Percentiles rank a stretch among this genome's conserved stretches.
Evolutionary conservation across 1,140 invertebrate species (phyloP).

Genomic region (Hyles euphorbiae): DNA sequence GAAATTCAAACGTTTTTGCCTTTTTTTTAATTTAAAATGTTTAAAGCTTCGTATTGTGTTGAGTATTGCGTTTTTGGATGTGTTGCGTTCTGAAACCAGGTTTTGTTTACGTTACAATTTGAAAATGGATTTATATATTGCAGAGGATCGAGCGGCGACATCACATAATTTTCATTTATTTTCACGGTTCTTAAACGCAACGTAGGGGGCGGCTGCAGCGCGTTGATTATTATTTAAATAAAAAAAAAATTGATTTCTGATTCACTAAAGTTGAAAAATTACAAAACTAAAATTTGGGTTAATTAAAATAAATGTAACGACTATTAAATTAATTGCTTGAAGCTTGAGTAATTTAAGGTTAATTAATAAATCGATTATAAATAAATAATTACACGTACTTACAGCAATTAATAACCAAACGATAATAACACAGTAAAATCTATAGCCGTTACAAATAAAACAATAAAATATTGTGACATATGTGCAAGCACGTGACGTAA

Average conservation of each 20-base stretch:
- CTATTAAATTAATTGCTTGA: too few species aligned
- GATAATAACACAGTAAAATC: too few species aligned
- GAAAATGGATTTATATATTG: conserved; percentile 6
- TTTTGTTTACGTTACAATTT: conserved; percentile 10
- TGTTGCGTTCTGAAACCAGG: conserved; percentile 19
- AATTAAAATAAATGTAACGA: too few species aligned
- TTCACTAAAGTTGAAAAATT: too few species aligned
- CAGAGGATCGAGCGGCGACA: conserved; percentile 23
- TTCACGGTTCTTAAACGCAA: conserved; percentile 6
- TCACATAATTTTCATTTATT: conserved; percentile 12
- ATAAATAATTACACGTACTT: conserved; percentile 8
- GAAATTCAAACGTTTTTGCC: background rate
- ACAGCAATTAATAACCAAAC: conserved; percentile 6
- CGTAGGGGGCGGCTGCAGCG: conserved; percentile 14
- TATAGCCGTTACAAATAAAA: too few species aligned
- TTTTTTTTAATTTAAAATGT: background rate
- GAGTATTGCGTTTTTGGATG: conserved; percentile 1
- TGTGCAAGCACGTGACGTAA: conserved; percentile 37
- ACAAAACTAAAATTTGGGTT: too few species aligned
- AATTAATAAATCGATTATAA: conserved; percentile 6
- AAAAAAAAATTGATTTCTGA: background rate
- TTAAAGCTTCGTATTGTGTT: conserved; percentile 3
- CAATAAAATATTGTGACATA: conserved; percentile 11
- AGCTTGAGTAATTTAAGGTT: conserved; percentile 1
- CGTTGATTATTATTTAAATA: conserved; percentile 11